A percentile compares a stretch with the other conserved stretches of the same genome.
phyloP scores from a whole-genome alignment of 2,113 vertebrate species.

The Raja brachyura region DNA sequence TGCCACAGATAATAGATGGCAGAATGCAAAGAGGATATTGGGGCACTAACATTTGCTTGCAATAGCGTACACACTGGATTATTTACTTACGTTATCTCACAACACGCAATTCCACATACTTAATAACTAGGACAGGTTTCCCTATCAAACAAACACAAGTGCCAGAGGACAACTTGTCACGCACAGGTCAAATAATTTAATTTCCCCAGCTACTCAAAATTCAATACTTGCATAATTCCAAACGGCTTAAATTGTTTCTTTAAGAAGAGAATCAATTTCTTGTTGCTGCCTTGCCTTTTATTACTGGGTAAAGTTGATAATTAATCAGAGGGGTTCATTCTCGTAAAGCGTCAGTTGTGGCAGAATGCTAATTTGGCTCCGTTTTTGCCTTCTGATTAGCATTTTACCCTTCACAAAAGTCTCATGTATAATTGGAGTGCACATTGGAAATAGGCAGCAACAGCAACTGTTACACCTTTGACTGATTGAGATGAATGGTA shows the following conservation, averaged over 20 bases:
- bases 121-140: not conserved
- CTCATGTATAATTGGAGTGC: not conserved
- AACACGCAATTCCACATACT: not conserved
- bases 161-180: not conserved
- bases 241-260: not conserved
- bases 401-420: not conserved
- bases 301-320: not conserved
- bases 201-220: conserved; percentile 11
- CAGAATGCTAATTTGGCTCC: not conserved
- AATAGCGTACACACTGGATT: not conserved
- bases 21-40: not conserved
- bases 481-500: not conserved
- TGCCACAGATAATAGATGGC: not conserved
- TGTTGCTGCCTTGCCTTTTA: not conserved
- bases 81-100: conserved; percentile 9
- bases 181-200: not conserved
- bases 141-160: not conserved
- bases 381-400: not conserved
- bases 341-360: not conserved
- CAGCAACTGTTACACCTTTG: not conserved
- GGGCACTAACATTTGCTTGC: not conserved
- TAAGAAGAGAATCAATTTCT: conserved; percentile 2
- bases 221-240: conserved; percentile 2
- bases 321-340: not conserved
- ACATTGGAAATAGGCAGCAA: not conserved